A percentile compares a stretch with the other conserved stretches of the same genome.
These are phyloP conservation scores for Ophion costatus DNA, from an alignment of 2,888 invertebrate genomes.

Conservation along the genomic window DNA sequence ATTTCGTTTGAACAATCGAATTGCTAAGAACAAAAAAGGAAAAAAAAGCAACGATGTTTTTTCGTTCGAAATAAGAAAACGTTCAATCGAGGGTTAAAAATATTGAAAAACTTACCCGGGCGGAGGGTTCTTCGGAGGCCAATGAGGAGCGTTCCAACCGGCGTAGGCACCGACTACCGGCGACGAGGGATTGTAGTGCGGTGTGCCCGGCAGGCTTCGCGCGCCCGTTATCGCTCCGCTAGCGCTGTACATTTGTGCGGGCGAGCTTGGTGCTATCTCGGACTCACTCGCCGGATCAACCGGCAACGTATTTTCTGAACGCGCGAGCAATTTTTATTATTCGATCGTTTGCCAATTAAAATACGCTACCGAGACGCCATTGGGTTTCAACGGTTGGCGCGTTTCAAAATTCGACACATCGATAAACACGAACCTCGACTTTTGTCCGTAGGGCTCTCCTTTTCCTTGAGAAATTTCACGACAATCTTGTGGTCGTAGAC, in stretches of 20 bases:
- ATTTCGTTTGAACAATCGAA: too few relatives aligned
- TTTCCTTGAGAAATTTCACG: slow-evolving; percentile 83
- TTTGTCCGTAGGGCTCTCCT: slow-evolving; percentile 74
- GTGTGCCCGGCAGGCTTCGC: slow-evolving; percentile 80
- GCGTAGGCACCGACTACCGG: slow-evolving; percentile 78
- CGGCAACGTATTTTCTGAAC: slow-evolving; percentile 57
- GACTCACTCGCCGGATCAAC: slow-evolving; percentile 75
- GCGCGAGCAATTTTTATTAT: slow-evolving; percentile 15
- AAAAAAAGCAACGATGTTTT: background rate
- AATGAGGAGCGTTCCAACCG: slow-evolving; percentile 78
- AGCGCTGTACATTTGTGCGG: slow-evolving; percentile 81
- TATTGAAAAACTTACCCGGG: slow-evolving; percentile 71
- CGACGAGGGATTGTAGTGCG: slow-evolving; percentile 79
- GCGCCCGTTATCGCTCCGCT: slow-evolving; percentile 76
- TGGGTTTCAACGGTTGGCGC: slow-evolving; percentile 9
- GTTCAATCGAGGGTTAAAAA: background rate
- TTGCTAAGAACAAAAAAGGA: background rate
- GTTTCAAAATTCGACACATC: slow-evolving; percentile 15
- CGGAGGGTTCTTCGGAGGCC: slow-evolving; percentile 74
- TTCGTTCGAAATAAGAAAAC: background rate
- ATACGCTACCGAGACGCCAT: background rate
- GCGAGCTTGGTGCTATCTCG: slow-evolving; percentile 73
- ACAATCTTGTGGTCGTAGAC: slow-evolving; percentile 91
- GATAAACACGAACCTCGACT: slow-evolving; percentile 75
- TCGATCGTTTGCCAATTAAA: background rate